Conservation (phyloP, 30 jellyfish, hydroid and myxozoan species). For the Chironex yamaguchii region DNA sequence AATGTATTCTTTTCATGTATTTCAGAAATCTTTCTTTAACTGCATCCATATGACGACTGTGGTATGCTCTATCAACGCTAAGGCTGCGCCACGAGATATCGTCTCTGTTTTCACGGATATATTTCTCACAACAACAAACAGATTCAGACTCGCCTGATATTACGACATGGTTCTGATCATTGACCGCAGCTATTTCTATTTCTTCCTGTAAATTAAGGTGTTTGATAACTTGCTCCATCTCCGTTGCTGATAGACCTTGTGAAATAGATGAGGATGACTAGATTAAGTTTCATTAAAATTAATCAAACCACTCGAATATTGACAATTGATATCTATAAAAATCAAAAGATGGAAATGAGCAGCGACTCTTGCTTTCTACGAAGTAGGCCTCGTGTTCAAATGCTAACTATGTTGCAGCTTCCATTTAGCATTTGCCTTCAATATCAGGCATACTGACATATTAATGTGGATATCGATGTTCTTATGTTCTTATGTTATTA, state of each 20-base stretch:
- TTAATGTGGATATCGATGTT: no score
- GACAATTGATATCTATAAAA: no score
- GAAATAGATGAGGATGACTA: no score
- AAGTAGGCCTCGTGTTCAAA: no score
- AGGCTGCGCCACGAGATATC: conserved; percentile 7
- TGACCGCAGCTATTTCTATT: conserved; percentile 59
- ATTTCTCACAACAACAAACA: conserved; percentile 5
- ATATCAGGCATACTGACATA: no score
- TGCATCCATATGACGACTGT: conserved; percentile 70
- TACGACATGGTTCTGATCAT: conserved; percentile 33
- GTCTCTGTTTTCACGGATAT: neutral
- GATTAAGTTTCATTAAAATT: no score
- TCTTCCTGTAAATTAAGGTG: neutral
- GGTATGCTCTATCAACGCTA: conserved; percentile 48
- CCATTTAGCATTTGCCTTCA: no score
- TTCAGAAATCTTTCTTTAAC: conserved; percentile 19
- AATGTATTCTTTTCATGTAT: neutral
- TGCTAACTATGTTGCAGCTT: no score
- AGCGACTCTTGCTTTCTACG: no score
- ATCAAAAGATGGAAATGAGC: no score
- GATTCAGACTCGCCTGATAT: conserved; percentile 67
- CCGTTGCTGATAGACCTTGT: conserved; percentile 8
- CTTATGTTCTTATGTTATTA: no score
- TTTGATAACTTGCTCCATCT: neutral
- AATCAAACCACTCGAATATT: no score